A percentile compares a stretch with the other conserved stretches of the same genome.
Evolutionary conservation across 2,888 invertebrate species (phyloP).

Genomic region (Ceramica pisi): DNA sequence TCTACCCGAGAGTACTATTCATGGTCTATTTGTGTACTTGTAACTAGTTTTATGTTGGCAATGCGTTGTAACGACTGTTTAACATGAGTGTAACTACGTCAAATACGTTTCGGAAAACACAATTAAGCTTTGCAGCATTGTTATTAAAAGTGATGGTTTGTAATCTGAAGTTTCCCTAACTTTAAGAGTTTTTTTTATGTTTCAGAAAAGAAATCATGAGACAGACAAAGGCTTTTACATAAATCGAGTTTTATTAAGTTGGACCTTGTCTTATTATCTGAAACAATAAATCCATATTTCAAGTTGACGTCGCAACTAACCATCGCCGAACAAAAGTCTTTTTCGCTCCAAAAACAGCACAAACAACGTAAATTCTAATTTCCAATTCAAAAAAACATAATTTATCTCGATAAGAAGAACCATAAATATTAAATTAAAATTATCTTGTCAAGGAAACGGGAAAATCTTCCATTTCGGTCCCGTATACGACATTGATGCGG

Average conservation of each 20-base stretch:
- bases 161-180: background rate
- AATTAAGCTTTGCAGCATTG: constrained; percentile 11
- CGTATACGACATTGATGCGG: constrained; percentile 52
- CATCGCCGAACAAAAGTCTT: constrained; percentile 17
- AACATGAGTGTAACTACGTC: constrained; percentile 47
- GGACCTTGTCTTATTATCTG: background rate
- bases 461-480: constrained; percentile 47
- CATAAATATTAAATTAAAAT: constrained; percentile 61
- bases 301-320: background rate
- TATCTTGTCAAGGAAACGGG: constrained; percentile 52
- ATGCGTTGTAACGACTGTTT: constrained; percentile 46
- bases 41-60: constrained; percentile 56
- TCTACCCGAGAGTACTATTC: constrained; percentile 61
- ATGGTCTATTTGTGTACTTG: constrained; percentile 60
- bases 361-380: constrained; percentile 40
- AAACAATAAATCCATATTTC: constrained; percentile 8
- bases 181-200: background rate
- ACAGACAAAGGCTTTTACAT: background rate
- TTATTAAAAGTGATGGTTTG: constrained; percentile 21
- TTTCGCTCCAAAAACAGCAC: background rate
- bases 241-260: background rate
- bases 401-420: constrained; percentile 51
- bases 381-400: constrained; percentile 50
- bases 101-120: constrained; percentile 52
- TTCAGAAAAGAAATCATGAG: background rate